Conservation (phyloP, 2,797 vertebrate species). For the Phalanger gymnotis region DNA sequence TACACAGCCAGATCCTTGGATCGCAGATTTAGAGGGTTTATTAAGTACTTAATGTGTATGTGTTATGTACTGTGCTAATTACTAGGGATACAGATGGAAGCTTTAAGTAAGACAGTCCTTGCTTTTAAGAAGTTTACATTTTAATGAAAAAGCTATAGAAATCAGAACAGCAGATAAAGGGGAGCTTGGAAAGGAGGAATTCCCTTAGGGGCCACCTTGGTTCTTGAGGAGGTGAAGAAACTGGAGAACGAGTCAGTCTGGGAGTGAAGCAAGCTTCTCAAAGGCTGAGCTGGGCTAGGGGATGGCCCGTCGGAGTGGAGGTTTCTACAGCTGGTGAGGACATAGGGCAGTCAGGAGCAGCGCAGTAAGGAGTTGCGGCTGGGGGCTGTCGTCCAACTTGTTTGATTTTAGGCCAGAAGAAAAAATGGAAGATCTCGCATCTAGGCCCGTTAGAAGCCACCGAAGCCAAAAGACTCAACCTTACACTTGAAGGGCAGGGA, state of each 20-base stretch:
- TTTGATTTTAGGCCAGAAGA: background rate
- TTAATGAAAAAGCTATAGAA: background rate
- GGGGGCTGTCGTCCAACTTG: background rate
- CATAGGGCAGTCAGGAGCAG: background rate
- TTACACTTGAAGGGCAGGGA: background rate
- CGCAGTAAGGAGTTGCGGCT: background rate
- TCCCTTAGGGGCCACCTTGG: no score
- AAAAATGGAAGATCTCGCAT: background rate
- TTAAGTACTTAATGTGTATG: no score
- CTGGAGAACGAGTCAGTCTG: background rate
- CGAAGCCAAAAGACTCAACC: background rate
- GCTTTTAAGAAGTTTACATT: background rate
- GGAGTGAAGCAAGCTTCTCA: no score
- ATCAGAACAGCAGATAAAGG: background rate
- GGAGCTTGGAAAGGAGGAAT: background rate
- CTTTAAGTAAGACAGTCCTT: background rate
- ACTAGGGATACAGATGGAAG: no score
- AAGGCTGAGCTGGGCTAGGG: no score
- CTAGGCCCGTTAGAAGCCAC: background rate
- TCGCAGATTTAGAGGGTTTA: no score
- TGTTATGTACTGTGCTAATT: no score
- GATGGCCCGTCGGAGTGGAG: no score
- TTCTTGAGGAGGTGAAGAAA: background rate
- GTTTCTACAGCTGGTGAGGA: background rate
- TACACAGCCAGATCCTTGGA: no score